phyloP scores from a whole-genome alignment of 1,140 invertebrate species.

The Antheraea pernyi region DNA sequence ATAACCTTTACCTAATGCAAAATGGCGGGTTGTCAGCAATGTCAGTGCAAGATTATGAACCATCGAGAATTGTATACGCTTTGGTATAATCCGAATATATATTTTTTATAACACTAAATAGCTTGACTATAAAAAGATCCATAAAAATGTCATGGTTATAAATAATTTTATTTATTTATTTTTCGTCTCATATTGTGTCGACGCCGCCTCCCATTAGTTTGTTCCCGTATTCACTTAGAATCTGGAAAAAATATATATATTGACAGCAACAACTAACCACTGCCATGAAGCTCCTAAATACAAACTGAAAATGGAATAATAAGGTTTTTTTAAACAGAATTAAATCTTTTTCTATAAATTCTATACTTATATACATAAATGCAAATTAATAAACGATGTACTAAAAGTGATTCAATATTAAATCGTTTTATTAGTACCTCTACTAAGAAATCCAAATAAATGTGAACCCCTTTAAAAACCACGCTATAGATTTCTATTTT shows the following conservation, averaged over 20 bases:
- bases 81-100: constrained; percentile 44
- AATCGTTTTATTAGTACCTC: no score
- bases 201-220: constrained; percentile 66
- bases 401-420: no score
- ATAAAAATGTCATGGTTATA: constrained; percentile 10
- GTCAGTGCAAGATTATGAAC: neutral
- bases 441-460: no score
- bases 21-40: neutral
- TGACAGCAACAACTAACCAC: no score
- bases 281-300: no score
- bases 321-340: no score
- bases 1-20: neutral
- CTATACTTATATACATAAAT: no score
- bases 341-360: no score
- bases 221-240: constrained; percentile 70
- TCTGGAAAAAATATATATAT: constrained; percentile 42
- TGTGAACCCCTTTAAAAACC: no score
- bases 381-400: no score
- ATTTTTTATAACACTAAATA: constrained; percentile 15
- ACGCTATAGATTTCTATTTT: no score
- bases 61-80: constrained; percentile 15
- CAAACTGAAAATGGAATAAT: no score
- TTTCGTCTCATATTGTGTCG: constrained; percentile 50
- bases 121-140: neutral
- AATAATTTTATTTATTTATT: neutral